Percentiles rank a stretch among this genome's conserved stretches.
Evolutionary conservation across 2,888 invertebrate genomes (phyloP).

Genomic region (Diaprepes abbreviatus): DNA sequence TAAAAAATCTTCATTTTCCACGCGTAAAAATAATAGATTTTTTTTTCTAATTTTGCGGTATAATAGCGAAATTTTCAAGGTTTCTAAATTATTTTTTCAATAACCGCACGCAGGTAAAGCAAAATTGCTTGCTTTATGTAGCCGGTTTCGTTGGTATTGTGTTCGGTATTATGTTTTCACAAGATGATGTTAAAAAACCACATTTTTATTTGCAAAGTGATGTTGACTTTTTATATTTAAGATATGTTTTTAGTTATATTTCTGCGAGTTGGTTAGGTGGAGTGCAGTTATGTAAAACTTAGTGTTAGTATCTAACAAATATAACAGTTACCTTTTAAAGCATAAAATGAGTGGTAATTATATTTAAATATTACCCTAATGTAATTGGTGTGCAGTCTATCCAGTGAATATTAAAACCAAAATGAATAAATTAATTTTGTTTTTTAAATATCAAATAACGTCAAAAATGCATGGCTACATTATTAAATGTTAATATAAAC

Average conservation of each 20-base stretch:
- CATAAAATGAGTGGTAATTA: background rate
- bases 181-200: constrained; percentile 12
- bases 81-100: constrained; percentile 22
- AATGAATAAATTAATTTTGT: too few species aligned
- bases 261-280: background rate
- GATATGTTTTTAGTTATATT: background rate
- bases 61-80: constrained; percentile 43
- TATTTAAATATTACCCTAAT: too few species aligned
- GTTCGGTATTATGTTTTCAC: constrained; percentile 14
- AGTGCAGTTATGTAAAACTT: background rate
- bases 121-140: background rate
- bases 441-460: too few species aligned
- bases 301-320: background rate
- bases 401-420: too few species aligned
- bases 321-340: background rate
- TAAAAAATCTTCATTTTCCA: constrained; percentile 26
- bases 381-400: too few species aligned
- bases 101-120: constrained; percentile 14
- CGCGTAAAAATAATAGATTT: too few species aligned
- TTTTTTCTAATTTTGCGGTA: constrained; percentile 36
- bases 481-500: too few species aligned
- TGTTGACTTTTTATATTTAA: background rate
- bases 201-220: background rate
- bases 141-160: background rate
- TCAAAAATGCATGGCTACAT: too few species aligned